Evolutionary conservation across 2,113 vertebrate genomes (phyloP).

Genomic region (Vicugna pacos): DNA sequence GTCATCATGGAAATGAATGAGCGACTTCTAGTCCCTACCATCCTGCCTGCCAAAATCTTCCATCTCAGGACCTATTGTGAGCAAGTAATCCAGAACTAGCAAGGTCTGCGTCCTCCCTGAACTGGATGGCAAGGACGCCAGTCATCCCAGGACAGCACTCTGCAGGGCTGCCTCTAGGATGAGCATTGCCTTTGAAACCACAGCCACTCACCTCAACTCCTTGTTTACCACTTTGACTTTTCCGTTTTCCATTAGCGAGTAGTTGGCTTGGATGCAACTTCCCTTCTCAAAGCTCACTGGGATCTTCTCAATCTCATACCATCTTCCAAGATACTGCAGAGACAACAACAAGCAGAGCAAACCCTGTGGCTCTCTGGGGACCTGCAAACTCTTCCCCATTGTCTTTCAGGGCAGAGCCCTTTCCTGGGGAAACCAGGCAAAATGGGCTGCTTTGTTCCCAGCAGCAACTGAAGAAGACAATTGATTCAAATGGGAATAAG

Average conservation of each 20-base stretch:
- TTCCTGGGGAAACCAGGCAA: slow-evolving; percentile 45
- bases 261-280: slow-evolving; percentile 89
- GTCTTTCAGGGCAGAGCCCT: slow-evolving; percentile 43
- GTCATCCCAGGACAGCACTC: neutral
- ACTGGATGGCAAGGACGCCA: neutral
- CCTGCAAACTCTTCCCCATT: slow-evolving; percentile 40
- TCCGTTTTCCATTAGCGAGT: slow-evolving; percentile 87
- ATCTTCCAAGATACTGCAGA: slow-evolving; percentile 91
- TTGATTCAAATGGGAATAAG: neutral
- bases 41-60: neutral
- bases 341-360: slow-evolving; percentile 61
- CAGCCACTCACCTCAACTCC: slow-evolving; percentile 85
- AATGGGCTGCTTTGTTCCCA: slow-evolving; percentile 51
- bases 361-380: slow-evolving; percentile 49
- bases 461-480: neutral
- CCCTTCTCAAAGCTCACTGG: slow-evolving; percentile 89
- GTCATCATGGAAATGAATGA: neutral
- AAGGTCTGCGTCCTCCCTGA: neutral
- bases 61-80: neutral
- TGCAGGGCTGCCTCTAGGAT: neutral
- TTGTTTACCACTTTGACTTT: slow-evolving; percentile 91
- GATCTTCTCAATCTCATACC: slow-evolving; percentile 92
- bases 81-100: neutral
- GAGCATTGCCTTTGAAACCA: neutral
- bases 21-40: neutral